Percentiles rank a stretch among this genome's conserved stretches.
Conservation (phyloP, 2,888 invertebrate species). For the Aelia acuminata region DNA sequence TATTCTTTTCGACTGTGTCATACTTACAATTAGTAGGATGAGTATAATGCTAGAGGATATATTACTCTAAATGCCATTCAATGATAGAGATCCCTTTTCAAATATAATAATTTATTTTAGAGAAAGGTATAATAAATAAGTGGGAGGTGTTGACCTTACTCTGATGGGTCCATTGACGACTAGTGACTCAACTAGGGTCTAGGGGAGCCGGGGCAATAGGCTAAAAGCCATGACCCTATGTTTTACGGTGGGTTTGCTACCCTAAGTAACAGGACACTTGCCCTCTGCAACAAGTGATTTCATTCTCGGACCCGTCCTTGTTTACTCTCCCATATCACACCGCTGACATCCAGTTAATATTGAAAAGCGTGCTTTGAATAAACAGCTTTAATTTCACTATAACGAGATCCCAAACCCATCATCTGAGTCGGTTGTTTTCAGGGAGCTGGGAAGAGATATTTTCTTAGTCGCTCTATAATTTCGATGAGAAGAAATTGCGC, state of each 20-base stretch:
- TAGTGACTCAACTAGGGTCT: conserved; percentile 15
- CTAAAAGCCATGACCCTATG: conserved; percentile 40
- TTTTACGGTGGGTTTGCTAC: conserved; percentile 10
- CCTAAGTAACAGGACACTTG: neutral
- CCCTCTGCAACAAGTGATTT: conserved; percentile 35
- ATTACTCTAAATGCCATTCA: neutral
- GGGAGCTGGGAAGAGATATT: neutral
- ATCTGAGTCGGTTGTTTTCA: neutral
- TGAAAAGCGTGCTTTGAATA: neutral
- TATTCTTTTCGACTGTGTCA: no score
- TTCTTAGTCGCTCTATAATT: neutral
- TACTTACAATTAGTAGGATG: no score
- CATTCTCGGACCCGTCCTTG: neutral
- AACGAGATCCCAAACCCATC: neutral
- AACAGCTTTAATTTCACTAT: neutral
- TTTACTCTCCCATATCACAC: neutral
- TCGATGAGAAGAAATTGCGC: neutral
- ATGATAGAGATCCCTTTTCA: neutral
- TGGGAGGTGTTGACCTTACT: neutral
- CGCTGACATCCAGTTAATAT: neutral
- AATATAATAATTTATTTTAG: neutral
- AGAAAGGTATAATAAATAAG: no score
- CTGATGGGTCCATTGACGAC: neutral
- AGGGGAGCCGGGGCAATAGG: conserved; percentile 13
- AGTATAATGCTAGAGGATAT: no score